Evolutionary conservation across 2,888 invertebrate genomes (phyloP), one percentile per base, ranked within the genome.

Genomic region (Dicycla oo): DNA sequence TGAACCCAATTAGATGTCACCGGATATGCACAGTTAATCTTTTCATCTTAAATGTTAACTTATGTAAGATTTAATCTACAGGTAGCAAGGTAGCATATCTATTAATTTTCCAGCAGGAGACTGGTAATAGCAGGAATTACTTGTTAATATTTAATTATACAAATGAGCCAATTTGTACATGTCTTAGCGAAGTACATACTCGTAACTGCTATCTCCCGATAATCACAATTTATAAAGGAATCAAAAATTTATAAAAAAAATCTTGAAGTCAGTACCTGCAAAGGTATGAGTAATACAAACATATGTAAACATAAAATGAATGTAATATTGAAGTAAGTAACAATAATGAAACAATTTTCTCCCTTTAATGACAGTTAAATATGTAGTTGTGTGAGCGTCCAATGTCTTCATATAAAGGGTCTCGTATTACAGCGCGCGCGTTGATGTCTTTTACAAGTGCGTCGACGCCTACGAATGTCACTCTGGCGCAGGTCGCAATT

Each of bases 361-460:
- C 38, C 34, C 38, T 78, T 40, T 58, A 64, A 73, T 73, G 53
- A 64, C 64, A 53, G 47, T 43, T 72, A 69, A 83, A 81, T 73
- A n/a, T n/a, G n/a, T n/a, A 72, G 66, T 73, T 53, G 60, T 67
- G 63, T 64, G 63, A 64, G n/a, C 66, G 61, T 66, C 49, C 34
- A 68, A 81, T 51, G 81, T 84, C 83, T 84, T 84, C 60, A 75
- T 75, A 78, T 80, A 75, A 78, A 71, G 57, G 58, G 40, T 58
- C 23, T 79, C 63, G 10, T 60, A 75, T 78, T 78, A 71, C 61
- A 69, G 74, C 68, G 83, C 80, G 80, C 89, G 89, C 94, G 94
- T 94, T 93, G 92, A 94, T 92, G 93, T 94, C 94, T 93, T 92
- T 92, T 91, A 86, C 88, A 91, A 75, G 88, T 77, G 77, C 75